Conservation (phyloP, 2,113 vertebrate species). For the Pterocles gutturalis region DNA sequence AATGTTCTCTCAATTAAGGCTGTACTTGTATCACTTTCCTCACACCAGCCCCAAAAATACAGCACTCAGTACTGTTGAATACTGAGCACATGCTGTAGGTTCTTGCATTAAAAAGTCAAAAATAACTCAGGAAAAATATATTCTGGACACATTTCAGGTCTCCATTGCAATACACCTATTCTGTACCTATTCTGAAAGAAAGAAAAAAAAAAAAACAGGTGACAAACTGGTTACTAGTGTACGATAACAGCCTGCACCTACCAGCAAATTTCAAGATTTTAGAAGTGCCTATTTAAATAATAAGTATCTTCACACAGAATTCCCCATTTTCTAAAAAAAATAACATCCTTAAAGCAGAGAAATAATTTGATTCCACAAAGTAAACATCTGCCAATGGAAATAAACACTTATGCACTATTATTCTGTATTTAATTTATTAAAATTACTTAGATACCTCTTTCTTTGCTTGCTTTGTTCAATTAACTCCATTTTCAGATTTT, state of each 20-base stretch:
- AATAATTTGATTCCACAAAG: background rate
- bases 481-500: constrained; percentile 81
- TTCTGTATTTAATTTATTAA: background rate
- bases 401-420: background rate
- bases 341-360: background rate
- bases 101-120: background rate
- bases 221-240: background rate
- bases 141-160: background rate
- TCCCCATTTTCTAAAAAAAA: background rate
- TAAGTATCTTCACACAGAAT: background rate
- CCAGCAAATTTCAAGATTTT: background rate
- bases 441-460: constrained; percentile 81
- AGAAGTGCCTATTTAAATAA: background rate
- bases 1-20: background rate
- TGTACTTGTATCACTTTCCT: background rate
- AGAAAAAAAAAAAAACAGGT: background rate
- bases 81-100: background rate
- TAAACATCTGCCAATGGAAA: background rate
- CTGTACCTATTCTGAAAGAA: background rate
- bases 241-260: background rate
- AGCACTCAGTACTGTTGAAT: background rate
- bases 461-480: constrained; percentile 77
- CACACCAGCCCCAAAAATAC: background rate
- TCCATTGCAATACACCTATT: background rate
- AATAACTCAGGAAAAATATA: background rate